Base-by-base conservation (phyloP, 2,888 invertebrate genomes). In the Meta bourneti region DNA sequence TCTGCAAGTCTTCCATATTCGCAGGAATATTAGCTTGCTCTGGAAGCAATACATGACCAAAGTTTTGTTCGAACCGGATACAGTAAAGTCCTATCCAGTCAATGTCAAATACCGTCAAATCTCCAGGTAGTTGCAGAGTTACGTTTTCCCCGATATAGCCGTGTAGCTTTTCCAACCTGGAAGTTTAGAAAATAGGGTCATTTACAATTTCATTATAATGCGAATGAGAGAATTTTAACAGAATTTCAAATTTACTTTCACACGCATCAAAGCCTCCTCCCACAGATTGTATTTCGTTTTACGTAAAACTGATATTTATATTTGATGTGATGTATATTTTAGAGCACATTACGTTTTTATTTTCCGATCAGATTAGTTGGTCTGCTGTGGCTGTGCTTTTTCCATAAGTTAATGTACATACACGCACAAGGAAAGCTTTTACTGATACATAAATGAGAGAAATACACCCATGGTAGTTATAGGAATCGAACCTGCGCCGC, bases 51-150 rank as follows among this genome's bases (percentile, higher is more conserved):
- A 98, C 98, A 94, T 98, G 98, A 0, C 98, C 98, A 94, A 98
- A 98, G 95, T 98, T 98, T 94, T 98, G 98, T 7, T 97, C 95
- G 95, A 97, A 98, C 94, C 97, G 97, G 13, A 98, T 97, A 94
- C 98, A 98, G 98, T 98, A 98, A 0, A 98, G 97, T 0, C 98
- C 96, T 52, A 98, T 96, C 98, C 98, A 98, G 95, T 98, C 98
- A 94, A 98, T 97, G 95, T 98, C 98, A 95, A 98, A 97, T 0
- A 98, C 98, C 0, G 98, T 98, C 93, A 98, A 95, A 94, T 97
- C 96, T 80, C 97, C 97, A 0, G 98, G 98, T 85, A 98, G 95
- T 94, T 97, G 97, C 93, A 98, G 97, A 95, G 98, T 98, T 92
- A 98, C 98, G 95, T 98, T 98, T 95, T 98, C 98, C 6, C 98